Percentiles rank a stretch among this genome's conserved stretches.
phyloP scores from a whole-genome alignment of 2,797 vertebrate genomes.

The Capromys pilorides region DNA sequence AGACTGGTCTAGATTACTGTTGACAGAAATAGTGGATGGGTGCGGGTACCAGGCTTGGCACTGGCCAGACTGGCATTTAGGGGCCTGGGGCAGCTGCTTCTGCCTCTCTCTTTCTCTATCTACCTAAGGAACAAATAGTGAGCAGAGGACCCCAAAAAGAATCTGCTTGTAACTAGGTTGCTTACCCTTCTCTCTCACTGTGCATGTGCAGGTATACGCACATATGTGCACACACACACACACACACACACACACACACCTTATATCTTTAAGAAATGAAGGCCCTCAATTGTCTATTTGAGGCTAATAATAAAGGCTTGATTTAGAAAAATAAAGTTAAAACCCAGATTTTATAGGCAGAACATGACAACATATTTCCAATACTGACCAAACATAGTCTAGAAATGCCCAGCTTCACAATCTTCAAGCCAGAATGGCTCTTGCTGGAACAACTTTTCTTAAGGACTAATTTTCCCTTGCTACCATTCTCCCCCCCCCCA shows the following conservation, averaged over 20 bases:
- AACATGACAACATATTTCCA: background rate
- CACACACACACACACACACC: background rate
- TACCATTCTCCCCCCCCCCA: background rate
- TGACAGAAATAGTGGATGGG: background rate
- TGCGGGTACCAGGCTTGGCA: background rate
- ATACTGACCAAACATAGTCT: background rate
- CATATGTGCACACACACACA: background rate
- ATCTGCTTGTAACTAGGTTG: background rate
- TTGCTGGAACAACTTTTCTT: background rate
- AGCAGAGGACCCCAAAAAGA: background rate
- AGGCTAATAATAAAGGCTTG: conserved; percentile 49
- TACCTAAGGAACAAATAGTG: too few species aligned
- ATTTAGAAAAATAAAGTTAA: conserved; percentile 37
- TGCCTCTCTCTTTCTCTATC: background rate
- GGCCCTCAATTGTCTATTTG: background rate
- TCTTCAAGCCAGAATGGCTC: background rate
- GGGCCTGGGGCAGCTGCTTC: background rate
- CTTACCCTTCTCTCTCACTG: background rate
- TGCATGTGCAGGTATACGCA: background rate
- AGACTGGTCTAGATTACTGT: background rate
- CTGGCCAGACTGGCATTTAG: too few species aligned
- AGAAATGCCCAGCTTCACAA: background rate
- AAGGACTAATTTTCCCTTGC: background rate
- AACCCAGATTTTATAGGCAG: background rate
- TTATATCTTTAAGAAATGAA: conserved; percentile 11